phyloP scores from a whole-genome alignment of 2,113 vertebrate species.

The Bostrychus sinensis region DNA sequence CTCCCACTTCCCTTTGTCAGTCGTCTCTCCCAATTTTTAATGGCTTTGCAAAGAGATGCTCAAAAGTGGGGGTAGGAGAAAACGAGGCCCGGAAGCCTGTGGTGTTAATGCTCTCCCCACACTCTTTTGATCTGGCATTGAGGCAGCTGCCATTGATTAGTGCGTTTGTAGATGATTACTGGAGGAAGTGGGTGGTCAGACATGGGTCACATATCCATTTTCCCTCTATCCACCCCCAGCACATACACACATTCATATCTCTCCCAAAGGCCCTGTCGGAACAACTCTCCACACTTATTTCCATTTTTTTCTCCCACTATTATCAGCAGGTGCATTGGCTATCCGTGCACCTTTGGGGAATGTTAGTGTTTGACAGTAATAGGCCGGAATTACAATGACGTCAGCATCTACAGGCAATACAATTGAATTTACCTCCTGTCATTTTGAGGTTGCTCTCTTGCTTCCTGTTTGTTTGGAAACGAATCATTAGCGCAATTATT shows the following conservation, averaged over 20 bases:
- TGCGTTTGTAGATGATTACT: slow-evolving; percentile 66
- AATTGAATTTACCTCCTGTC: slow-evolving; percentile 33
- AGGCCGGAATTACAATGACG: slow-evolving; percentile 46
- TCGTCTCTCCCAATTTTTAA: slow-evolving; percentile 28
- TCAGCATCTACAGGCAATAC: slow-evolving; percentile 48
- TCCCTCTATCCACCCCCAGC: slow-evolving; percentile 9
- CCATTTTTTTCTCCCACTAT: neutral
- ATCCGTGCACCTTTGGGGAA: slow-evolving; percentile 2
- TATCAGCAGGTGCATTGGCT: slow-evolving; percentile 33
- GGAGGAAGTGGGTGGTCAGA: slow-evolving; percentile 72
- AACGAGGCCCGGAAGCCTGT: slow-evolving; percentile 65
- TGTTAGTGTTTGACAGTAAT: slow-evolving; percentile 35
- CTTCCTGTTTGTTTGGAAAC: slow-evolving; percentile 64
- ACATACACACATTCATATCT: slow-evolving; percentile 1
- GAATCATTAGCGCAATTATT: slow-evolving; percentile 71
- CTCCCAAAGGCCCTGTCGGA: neutral
- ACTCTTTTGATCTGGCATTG: slow-evolving; percentile 69
- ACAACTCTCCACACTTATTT: neutral
- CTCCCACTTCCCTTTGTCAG: slow-evolving; percentile 29
- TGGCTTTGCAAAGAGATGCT: slow-evolving; percentile 53
- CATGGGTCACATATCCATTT: slow-evolving; percentile 55
- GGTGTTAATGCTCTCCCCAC: slow-evolving; percentile 67
- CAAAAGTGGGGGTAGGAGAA: slow-evolving; percentile 47
- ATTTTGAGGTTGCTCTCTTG: slow-evolving; percentile 59
- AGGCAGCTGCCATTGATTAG: slow-evolving; percentile 77